These are phyloP conservation scores for Cryptotis parvus DNA, from an alignment of 2,113 vertebrate genomes.

Conservation along the genomic window DNA sequence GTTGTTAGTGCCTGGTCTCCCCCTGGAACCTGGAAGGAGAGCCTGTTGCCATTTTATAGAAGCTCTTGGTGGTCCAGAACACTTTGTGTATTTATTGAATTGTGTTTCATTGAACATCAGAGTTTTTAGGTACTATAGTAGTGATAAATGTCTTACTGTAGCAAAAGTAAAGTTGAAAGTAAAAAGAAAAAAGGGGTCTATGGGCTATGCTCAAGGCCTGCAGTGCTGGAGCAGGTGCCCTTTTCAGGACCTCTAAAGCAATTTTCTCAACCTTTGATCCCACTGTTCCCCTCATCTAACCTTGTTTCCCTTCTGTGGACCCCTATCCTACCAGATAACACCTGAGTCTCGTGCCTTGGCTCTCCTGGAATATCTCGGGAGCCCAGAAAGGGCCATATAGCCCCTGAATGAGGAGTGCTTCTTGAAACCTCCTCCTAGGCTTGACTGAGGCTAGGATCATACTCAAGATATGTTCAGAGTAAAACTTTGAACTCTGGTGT, in stretches of 20 bases:
- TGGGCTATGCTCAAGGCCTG: too few species aligned
- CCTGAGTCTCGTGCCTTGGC: too few species aligned
- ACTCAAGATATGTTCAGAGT: background rate
- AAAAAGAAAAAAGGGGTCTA: too few species aligned
- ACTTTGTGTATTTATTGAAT: constrained; percentile 94
- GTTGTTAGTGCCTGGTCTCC: constrained; percentile 96
- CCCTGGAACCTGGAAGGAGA: constrained; percentile 92
- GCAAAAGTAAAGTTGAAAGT: constrained; percentile 58
- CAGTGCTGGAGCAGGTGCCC: too few species aligned
- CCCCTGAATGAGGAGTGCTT: too few species aligned
- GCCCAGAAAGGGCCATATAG: too few species aligned
- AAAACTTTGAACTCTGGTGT: background rate
- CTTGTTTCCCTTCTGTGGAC: background rate
- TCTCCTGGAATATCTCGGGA: too few species aligned
- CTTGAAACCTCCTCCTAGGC: background rate
- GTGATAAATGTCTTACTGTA: constrained; percentile 80
- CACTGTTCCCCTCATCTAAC: background rate
- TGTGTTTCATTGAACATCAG: constrained; percentile 92
- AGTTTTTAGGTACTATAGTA: constrained; percentile 94
- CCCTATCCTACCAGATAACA: too few species aligned
- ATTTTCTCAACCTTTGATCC: too few species aligned
- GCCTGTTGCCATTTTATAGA: constrained; percentile 93
- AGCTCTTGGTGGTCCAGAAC: constrained; percentile 95
- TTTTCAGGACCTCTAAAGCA: background rate
- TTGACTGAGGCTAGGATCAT: background rate